phyloP scores from a whole-genome alignment of 1,140 invertebrate species.

The Whitmania pigra region DNA sequence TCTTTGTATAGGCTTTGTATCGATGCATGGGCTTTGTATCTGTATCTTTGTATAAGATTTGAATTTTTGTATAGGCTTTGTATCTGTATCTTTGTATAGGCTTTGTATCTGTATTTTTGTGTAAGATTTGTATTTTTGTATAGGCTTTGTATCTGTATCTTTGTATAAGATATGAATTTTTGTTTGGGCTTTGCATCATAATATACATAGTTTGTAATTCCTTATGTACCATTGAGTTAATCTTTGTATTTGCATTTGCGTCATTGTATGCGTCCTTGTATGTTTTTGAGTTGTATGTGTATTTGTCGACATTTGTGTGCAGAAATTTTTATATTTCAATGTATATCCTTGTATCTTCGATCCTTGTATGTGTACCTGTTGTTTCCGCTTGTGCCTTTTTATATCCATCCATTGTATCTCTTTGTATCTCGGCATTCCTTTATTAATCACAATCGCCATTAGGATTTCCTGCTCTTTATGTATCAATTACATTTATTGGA shows the following conservation, averaged over 20 bases:
- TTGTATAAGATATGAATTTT: too few relatives aligned
- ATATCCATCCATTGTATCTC: too few relatives aligned
- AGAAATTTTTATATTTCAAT: background rate
- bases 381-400: too few relatives aligned
- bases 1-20: background rate
- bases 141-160: too few relatives aligned
- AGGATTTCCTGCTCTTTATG: too few relatives aligned
- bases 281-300: background rate
- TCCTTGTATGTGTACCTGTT: background rate
- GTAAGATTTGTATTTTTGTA: background rate
- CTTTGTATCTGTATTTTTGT: background rate
- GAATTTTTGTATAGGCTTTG: background rate
- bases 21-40: background rate
- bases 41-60: background rate
- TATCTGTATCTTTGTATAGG: background rate
- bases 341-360: background rate
- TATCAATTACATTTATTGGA: too few relatives aligned
- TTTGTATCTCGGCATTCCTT: too few relatives aligned
- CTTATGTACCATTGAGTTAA: too few relatives aligned
- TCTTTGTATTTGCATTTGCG: background rate
- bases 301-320: too few relatives aligned
- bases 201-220: too few relatives aligned
- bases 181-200: too few relatives aligned
- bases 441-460: too few relatives aligned
- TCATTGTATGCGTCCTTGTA: background rate